Evolutionary conservation across 1,140 invertebrate species (phyloP).

Genomic region (Battus philenor): DNA sequence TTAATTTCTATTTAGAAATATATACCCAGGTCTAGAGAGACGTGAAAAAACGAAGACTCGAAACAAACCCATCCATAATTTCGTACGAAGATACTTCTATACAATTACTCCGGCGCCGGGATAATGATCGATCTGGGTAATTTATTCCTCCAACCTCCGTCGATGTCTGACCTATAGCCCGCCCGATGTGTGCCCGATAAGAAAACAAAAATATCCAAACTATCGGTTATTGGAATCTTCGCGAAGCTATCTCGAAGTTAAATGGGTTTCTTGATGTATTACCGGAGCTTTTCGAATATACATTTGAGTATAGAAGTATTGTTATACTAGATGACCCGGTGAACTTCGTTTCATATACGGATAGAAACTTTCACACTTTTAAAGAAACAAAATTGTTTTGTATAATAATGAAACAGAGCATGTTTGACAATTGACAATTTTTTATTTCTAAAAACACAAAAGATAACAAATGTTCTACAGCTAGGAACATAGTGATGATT

Average conservation of each 20-base stretch:
- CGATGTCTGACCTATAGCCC: slow-evolving; percentile 2
- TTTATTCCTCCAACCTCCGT: slow-evolving; percentile 11
- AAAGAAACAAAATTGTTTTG: too few relatives aligned
- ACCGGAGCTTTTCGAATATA: neutral
- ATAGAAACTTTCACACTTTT: too few relatives aligned
- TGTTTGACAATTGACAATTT: too few relatives aligned
- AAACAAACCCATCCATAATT: neutral
- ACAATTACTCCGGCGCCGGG: neutral
- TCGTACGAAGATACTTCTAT: neutral
- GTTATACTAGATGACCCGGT: too few relatives aligned
- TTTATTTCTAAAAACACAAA: too few relatives aligned
- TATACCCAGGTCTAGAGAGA: neutral
- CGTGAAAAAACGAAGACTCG: too few relatives aligned
- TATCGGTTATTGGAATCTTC: slow-evolving; percentile 10
- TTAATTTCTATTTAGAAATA: too few relatives aligned
- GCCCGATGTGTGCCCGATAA: slow-evolving; percentile 6
- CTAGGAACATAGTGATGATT: too few relatives aligned
- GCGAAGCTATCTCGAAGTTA: slow-evolving; percentile 12
- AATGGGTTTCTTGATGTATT: slow-evolving; percentile 13
- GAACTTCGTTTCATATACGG: too few relatives aligned
- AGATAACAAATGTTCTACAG: too few relatives aligned
- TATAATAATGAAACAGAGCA: too few relatives aligned
- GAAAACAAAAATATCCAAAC: slow-evolving; percentile 8
- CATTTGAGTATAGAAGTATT: too few relatives aligned
- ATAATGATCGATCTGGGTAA: slow-evolving; percentile 6